Percentiles rank a stretch among this genome's conserved stretches.
These are phyloP conservation scores for Poecilia gillii DNA, from an alignment of 2,797 vertebrate genomes.

Conservation along the genomic window DNA sequence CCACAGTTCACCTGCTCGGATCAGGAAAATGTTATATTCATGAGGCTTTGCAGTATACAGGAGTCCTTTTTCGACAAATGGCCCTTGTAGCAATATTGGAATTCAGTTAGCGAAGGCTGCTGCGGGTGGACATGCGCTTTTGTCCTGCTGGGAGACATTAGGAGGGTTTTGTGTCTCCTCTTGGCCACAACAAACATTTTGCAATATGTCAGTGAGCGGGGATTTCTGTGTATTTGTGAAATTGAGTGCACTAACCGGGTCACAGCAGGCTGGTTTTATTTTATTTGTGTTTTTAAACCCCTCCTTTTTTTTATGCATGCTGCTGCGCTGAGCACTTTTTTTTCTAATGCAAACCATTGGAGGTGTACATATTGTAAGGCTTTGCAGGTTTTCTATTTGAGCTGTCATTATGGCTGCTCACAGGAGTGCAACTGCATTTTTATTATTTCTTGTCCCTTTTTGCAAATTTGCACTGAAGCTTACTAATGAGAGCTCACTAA, in stretches of 20 bases:
- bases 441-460: background rate
- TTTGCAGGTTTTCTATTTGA: constrained; percentile 62
- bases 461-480: background rate
- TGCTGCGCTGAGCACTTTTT: constrained; percentile 51
- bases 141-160: constrained; percentile 61
- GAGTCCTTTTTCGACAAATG: constrained; percentile 62
- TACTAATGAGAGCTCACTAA: constrained; percentile 17
- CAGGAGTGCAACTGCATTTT: background rate
- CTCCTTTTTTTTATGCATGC: constrained; percentile 48
- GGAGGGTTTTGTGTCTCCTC: constrained; percentile 44
- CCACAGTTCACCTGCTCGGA: constrained; percentile 65
- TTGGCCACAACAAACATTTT: constrained; percentile 66
- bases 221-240: constrained; percentile 67
- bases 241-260: constrained; percentile 66
- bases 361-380: constrained; percentile 48
- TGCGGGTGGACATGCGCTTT: constrained; percentile 52
- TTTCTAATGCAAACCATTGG: constrained; percentile 37
- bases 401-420: constrained; percentile 34
- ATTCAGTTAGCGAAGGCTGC: constrained; percentile 60
- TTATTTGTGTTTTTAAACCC: constrained; percentile 25
- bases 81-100: constrained; percentile 59
- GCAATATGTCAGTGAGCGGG: constrained; percentile 55
- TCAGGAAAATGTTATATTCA: constrained; percentile 75
- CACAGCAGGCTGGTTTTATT: constrained; percentile 46
- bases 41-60: constrained; percentile 60